These are phyloP conservation scores for Agriopis aurantiaria DNA, from an alignment of 2,888 invertebrate genomes.

Conservation along the genomic window DNA sequence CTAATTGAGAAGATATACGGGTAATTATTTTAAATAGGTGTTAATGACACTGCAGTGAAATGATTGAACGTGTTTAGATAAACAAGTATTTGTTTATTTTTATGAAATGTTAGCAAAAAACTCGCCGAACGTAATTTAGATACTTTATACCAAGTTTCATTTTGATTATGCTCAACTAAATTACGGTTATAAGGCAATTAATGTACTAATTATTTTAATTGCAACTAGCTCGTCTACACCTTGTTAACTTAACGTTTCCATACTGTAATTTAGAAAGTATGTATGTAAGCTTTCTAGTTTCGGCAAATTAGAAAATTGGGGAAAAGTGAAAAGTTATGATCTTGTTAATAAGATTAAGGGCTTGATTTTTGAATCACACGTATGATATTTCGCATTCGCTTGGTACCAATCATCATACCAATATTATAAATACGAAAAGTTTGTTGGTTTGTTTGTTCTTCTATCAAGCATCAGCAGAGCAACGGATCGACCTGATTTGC, in stretches of 20 bases:
- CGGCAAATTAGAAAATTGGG: conserved; percentile 6
- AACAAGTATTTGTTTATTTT: not conserved
- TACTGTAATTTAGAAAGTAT: conserved; percentile 15
- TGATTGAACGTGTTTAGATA: conserved; percentile 1
- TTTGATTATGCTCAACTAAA: conserved; percentile 16
- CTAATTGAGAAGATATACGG: conserved; percentile 7
- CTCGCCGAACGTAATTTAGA: not conserved
- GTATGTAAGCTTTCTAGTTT: conserved; percentile 10
- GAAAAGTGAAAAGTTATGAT: conserved; percentile 6
- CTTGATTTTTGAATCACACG: too few species aligned
- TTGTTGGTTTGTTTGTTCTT: too few species aligned
- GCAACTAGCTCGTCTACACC: conserved; percentile 11
- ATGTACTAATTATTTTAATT: conserved; percentile 20
- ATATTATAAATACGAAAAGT: too few species aligned
- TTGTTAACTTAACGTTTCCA: conserved; percentile 16
- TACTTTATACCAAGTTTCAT: conserved; percentile 5
- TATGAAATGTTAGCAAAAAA: not conserved
- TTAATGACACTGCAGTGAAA: conserved; percentile 4
- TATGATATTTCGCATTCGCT: too few species aligned
- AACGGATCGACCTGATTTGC: too few species aligned
- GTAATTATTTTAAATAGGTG: not conserved
- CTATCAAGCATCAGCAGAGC: too few species aligned
- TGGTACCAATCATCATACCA: too few species aligned
- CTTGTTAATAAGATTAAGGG: too few species aligned
- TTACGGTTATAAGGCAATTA: conserved; percentile 15